phyloP scores from a whole-genome alignment of 2,888 invertebrate species.

The Drosophila siamana region DNA sequence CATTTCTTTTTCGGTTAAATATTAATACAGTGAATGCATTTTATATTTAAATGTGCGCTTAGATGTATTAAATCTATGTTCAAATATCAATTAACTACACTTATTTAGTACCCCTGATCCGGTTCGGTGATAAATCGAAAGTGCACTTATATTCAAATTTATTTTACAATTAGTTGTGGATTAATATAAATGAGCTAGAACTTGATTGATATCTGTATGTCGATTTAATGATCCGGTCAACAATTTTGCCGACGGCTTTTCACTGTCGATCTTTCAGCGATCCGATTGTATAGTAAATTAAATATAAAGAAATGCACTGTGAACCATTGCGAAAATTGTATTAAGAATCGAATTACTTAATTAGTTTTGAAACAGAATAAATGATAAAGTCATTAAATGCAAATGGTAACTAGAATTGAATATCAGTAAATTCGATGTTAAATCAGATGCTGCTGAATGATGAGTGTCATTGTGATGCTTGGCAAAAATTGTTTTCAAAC shows the following conservation, averaged over 20 bases:
- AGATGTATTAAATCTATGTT: neutral
- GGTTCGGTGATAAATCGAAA: neutral
- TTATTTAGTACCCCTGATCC: neutral
- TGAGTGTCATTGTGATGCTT: constrained; percentile 44
- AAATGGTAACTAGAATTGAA: constrained; percentile 32
- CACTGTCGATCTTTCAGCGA: constrained; percentile 8
- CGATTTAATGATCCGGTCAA: neutral
- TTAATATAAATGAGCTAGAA: neutral
- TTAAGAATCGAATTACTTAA: constrained; percentile 8
- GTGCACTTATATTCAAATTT: neutral
- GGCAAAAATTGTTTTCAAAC: constrained; percentile 18
- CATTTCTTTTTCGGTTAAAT: too few relatives aligned
- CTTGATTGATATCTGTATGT: neutral
- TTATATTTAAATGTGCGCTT: neutral
- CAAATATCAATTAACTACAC: neutral
- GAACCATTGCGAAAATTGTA: neutral
- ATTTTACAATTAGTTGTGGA: neutral
- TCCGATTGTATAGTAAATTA: too few relatives aligned
- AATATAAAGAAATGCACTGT: neutral
- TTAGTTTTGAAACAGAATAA: constrained; percentile 14
- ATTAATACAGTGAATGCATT: neutral
- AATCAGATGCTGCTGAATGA: constrained; percentile 2
- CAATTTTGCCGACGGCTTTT: constrained; percentile 45
- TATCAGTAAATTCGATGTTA: constrained; percentile 10
- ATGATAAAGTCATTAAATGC: constrained; percentile 62